Percentiles rank a stretch among this genome's conserved stretches.
Conservation (phyloP, 2,113 vertebrate genomes). For the Etia nguti region DNA sequence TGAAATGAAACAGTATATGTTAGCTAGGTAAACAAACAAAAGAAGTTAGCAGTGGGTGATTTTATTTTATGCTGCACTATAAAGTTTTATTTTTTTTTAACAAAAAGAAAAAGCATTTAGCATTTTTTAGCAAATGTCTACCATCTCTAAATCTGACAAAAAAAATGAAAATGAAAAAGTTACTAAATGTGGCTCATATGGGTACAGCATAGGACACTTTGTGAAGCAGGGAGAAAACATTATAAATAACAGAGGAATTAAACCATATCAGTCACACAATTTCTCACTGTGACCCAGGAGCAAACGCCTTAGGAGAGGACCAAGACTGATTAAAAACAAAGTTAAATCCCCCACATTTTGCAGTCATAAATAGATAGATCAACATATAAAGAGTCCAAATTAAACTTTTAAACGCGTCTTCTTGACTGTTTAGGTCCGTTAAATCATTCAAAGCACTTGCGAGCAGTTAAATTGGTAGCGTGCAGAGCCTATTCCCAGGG, state of each 20-base stretch:
- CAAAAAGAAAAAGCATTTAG: neutral
- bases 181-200: neutral
- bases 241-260: neutral
- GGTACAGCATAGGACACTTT: neutral
- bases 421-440: neutral
- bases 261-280: neutral
- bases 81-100: neutral
- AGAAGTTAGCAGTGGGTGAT: neutral
- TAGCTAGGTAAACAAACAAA: neutral
- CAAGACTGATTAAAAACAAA: neutral
- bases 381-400: neutral
- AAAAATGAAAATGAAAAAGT: neutral
- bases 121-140: neutral
- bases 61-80: neutral
- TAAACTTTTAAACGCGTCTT: neutral
- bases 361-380: neutral
- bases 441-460: neutral
- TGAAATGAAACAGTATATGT: neutral
- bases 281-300: neutral
- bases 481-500: constrained; percentile 5
- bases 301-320: neutral
- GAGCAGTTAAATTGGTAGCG: neutral
- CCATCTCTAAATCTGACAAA: neutral
- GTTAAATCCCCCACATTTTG: neutral
- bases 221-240: neutral